phyloP scores from a whole-genome alignment of 2,888 invertebrate genomes.

The Silvanus unidentatus region DNA sequence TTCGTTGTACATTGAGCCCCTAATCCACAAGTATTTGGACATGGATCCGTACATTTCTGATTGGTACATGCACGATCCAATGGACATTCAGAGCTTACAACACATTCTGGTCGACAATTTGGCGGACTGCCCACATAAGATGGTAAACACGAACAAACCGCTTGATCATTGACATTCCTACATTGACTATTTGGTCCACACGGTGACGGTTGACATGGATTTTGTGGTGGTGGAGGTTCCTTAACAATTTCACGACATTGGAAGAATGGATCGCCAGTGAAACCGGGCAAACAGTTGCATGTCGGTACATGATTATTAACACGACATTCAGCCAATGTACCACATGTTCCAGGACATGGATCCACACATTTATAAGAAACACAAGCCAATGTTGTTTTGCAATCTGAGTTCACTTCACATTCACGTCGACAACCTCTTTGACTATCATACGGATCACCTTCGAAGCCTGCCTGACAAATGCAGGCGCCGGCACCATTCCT shows the following conservation, averaged over 20 bases:
- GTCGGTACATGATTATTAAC: slow-evolving; percentile 75
- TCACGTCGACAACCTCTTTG: slow-evolving; percentile 65
- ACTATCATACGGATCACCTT: slow-evolving; percentile 75
- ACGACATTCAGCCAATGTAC: slow-evolving; percentile 69
- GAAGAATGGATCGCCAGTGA: slow-evolving; percentile 78
- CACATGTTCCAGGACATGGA: slow-evolving; percentile 81
- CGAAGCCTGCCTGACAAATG: slow-evolving; percentile 68
- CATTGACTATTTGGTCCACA: slow-evolving; percentile 87
- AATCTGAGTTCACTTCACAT: slow-evolving; percentile 75
- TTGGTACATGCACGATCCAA: slow-evolving; percentile 76
- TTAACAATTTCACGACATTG: slow-evolving; percentile 56
- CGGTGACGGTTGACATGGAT: slow-evolving; percentile 78
- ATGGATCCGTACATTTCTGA: slow-evolving; percentile 82
- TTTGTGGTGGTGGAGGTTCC: slow-evolving; percentile 47
- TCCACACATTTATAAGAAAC: slow-evolving; percentile 77
- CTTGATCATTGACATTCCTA: slow-evolving; percentile 69
- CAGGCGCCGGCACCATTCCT: slow-evolving; percentile 82
- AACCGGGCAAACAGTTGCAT: slow-evolving; percentile 69
- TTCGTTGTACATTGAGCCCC: slow-evolving; percentile 76
- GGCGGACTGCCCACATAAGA: slow-evolving; percentile 75
- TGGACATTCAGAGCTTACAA: slow-evolving; percentile 82
- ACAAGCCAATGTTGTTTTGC: slow-evolving; percentile 66
- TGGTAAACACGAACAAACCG: slow-evolving; percentile 78
- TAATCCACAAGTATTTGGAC: slow-evolving; percentile 81
- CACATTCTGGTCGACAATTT: slow-evolving; percentile 76